Evolutionary conservation across 2,888 invertebrate species (phyloP).

Genomic region (Allolobophora icterica): DNA sequence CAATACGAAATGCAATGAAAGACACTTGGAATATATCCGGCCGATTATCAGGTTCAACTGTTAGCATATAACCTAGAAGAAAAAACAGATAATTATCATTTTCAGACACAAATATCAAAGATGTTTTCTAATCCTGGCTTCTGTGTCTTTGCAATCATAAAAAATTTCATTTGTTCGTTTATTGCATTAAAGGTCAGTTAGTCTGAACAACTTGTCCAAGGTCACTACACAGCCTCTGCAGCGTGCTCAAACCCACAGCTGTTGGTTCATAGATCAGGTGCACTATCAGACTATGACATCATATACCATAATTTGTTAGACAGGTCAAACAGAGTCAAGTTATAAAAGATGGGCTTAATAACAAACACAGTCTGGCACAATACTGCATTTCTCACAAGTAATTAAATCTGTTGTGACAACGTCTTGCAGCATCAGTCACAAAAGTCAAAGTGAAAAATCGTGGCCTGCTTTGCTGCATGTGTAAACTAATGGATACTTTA

Average conservation of each 20-base stretch:
- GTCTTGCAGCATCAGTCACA: not conserved
- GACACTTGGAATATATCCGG: slow-evolving; percentile 88
- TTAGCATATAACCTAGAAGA: slow-evolving; percentile 78
- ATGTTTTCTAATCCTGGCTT: not conserved
- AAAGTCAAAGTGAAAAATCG: not conserved
- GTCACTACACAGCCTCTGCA: not conserved
- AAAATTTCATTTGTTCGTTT: not conserved
- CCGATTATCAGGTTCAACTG: slow-evolving; percentile 79
- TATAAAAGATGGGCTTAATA: not conserved
- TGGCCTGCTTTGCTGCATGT: not conserved
- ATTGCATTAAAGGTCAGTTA: not conserved
- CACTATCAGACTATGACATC: not conserved
- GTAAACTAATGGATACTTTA: not conserved
- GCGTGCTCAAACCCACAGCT: not conserved
- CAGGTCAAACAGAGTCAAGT: not conserved
- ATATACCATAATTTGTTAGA: not conserved
- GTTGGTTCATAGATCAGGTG: not conserved
- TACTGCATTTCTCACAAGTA: not conserved
- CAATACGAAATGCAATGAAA: slow-evolving; percentile 75
- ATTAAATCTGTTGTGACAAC: not conserved
- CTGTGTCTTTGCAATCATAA: not conserved
- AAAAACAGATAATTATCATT: not conserved
- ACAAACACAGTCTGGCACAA: not conserved
- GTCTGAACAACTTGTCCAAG: no score
- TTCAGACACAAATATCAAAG: not conserved